Evolutionary conservation across 1,140 invertebrate genomes (phyloP), one percentile per base, ranked within the genome.

Genomic region (Papilio dardanus): DNA sequence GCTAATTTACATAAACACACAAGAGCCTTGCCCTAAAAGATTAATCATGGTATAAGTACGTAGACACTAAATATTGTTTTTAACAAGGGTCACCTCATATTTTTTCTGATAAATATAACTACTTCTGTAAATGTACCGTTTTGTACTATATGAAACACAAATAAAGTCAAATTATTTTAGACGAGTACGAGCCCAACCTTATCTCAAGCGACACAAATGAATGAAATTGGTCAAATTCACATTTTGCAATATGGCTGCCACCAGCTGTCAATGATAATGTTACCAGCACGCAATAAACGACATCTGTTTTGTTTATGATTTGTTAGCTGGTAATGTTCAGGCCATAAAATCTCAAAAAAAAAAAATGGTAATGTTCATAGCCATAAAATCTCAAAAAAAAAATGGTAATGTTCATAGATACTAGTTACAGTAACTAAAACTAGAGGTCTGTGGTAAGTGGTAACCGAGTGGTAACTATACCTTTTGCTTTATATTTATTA

Each of bases 21-120:
- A 86, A 88, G 86, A 91, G 88, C 88, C 88, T 91, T 91, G 89
- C 86, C 82, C 84, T 81, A 87, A 90, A 89, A 92, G 83, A 90
- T 91, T 92, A 90, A 90, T 91, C 89, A 92, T 88, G 86, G 79
- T 88, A 91, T 85, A 90, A 92, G 86, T 88, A 92, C 90, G 89
- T 89, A 88, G 84, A 84, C 89, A 92, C 85, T 81, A 85, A 85
- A 89, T 86, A 85, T 83, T 86, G 85, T 88, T 90, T 88, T 87
- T 78, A 79, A 85, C 78, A 81, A 35, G 75, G 83, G 85, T 88
- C 85, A 86, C 83, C 83, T 89, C 83, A 88, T 85, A 75, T 71
- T 73, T 46, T 66, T 73, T 46, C 28, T n/a, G 31, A 16, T 16
- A 14, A 71, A 33, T 7, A 54, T 54, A 28, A 33, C 31, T 16